These are phyloP conservation scores for Colius striatus DNA, from an alignment of 2,113 vertebrate genomes.

Conservation along the genomic window DNA sequence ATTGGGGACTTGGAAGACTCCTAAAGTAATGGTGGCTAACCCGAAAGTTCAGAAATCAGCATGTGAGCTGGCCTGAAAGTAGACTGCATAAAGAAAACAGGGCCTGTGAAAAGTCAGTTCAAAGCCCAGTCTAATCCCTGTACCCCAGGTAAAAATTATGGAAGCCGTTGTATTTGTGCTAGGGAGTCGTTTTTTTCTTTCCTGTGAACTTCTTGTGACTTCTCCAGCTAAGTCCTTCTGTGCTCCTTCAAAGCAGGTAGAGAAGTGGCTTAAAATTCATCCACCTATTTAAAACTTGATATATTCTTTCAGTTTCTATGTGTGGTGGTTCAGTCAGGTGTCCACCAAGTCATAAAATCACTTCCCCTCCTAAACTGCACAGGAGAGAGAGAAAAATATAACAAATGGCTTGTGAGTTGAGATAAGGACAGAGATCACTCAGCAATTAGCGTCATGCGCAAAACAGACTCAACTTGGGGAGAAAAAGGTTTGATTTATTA, in stretches of 20 bases:
- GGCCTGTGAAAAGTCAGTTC: neutral
- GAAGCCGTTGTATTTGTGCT: neutral
- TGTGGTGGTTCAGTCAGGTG: no score
- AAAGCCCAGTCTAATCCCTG: neutral
- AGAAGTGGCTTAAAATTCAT: neutral
- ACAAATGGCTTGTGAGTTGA: no score
- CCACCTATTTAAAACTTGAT: neutral
- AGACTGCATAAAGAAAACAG: neutral
- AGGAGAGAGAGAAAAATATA: no score
- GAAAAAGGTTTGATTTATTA: no score
- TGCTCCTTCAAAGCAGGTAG: neutral
- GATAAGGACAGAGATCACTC: no score
- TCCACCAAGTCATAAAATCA: no score
- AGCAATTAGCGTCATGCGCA: no score
- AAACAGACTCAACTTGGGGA: no score
- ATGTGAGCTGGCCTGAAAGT: neutral
- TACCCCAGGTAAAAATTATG: rapidly evolving
- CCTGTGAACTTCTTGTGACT: neutral
- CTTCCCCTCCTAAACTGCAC: no score
- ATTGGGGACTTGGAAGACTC: neutral
- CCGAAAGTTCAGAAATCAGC: neutral
- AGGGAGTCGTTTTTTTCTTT: neutral
- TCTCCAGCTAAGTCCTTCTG: neutral
- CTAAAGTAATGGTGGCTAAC: neutral
- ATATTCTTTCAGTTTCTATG: neutral